Evolutionary conservation across 2,797 vertebrate genomes (phyloP).

Genomic region (Morus bassanus): DNA sequence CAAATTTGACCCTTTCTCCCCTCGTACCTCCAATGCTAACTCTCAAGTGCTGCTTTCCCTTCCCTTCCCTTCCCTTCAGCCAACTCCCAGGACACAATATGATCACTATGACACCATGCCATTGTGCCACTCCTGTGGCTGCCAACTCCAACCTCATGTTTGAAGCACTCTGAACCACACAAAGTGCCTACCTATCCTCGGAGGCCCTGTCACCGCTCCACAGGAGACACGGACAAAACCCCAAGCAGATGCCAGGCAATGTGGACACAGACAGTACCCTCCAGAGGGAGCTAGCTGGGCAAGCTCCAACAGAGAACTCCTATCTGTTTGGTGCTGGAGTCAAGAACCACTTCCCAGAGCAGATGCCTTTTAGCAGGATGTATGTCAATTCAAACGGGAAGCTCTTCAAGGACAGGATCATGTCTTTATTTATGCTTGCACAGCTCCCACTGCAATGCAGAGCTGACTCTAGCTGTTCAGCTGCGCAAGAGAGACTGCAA

Average conservation of each 20-base stretch:
- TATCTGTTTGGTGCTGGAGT: background rate
- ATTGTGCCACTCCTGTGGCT: accelerated
- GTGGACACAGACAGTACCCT: background rate
- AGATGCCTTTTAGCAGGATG: background rate
- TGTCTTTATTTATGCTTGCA: background rate
- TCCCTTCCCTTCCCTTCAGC: background rate
- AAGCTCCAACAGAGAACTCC: background rate
- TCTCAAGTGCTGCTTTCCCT: background rate
- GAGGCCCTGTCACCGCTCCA: background rate
- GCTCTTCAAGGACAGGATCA: background rate
- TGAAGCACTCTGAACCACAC: background rate
- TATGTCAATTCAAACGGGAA: accelerated
- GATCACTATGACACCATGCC: background rate
- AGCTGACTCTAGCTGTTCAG: background rate
- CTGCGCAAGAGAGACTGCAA: background rate
- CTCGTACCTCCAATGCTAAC: background rate
- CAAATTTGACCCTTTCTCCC: background rate
- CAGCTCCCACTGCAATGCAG: background rate
- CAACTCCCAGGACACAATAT: background rate
- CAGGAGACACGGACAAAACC: background rate
- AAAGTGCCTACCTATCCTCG: background rate
- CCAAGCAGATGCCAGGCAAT: background rate
- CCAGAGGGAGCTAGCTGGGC: background rate
- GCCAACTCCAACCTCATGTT: background rate
- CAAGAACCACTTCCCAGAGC: background rate